Evolutionary conservation across 2,797 vertebrate genomes (phyloP).

Genomic region (Aldrovandia affinis): DNA sequence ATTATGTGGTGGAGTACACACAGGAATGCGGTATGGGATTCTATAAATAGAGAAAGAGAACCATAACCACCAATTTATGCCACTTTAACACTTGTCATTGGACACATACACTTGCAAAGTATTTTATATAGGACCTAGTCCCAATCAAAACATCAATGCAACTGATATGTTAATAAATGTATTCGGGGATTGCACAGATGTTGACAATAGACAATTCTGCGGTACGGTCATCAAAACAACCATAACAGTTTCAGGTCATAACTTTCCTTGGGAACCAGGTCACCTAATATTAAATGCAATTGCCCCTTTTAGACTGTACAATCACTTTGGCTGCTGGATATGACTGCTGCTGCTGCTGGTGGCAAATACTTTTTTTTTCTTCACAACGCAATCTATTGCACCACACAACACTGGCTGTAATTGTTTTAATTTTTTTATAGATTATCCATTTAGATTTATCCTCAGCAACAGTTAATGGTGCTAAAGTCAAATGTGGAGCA

Average conservation of each 20-base stretch:
- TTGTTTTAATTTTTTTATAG: not conserved
- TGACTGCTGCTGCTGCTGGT: no score
- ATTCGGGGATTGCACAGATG: not conserved
- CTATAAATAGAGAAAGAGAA: not conserved
- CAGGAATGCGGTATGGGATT: not conserved
- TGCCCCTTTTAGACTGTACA: no score
- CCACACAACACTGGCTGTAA: not conserved
- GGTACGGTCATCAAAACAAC: no score
- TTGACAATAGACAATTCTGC: no score
- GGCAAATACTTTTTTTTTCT: no score
- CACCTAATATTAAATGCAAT: not conserved
- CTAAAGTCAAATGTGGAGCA: no score
- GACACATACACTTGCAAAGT: no score
- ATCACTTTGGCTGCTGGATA: no score
- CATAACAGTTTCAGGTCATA: not conserved
- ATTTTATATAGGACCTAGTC: no score
- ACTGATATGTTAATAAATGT: not conserved
- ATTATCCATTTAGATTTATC: not conserved
- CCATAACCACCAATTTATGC: not conserved
- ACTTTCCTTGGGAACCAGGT: not conserved
- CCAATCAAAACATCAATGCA: not conserved
- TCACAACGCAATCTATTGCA: no score
- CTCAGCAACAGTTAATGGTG: no score
- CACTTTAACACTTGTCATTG: not conserved
- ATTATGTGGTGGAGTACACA: not conserved